A percentile compares a stretch with the other conserved stretches of the same genome.
These are phyloP conservation scores for Acanthaster planci DNA, from an alignment of 35 echinoderm and acorn worm species.

Conservation along the genomic window DNA sequence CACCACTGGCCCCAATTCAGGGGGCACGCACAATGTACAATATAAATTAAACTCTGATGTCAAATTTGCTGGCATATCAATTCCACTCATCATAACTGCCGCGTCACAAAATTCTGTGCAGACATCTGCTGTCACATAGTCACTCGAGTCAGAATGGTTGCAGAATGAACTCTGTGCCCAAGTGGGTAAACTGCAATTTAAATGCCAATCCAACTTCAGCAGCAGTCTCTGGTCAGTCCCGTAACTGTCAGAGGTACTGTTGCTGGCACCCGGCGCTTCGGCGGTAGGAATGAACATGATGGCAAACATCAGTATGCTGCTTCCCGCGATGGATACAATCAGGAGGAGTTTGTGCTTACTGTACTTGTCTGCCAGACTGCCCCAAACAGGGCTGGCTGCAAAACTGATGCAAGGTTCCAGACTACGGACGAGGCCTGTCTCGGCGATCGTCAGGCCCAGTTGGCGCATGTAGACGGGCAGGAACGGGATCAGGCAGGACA, in stretches of 20 bases:
- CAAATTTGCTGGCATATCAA: background rate
- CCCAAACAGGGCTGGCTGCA: conserved; percentile 80
- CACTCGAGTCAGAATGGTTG: background rate
- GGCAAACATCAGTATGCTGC: conserved; percentile 63
- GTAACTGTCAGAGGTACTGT: background rate
- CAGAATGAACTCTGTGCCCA: conserved; percentile 27
- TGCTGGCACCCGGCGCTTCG: background rate
- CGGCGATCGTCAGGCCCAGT: conserved; percentile 63
- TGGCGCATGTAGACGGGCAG: conserved; percentile 78
- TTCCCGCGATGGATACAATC: conserved; percentile 45
- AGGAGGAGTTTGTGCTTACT: conserved; percentile 74
- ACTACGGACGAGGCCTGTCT: conserved; percentile 84
- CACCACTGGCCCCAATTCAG: background rate
- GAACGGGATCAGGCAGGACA: conserved; percentile 78
- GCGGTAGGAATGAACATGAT: conserved; percentile 67
- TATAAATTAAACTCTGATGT: background rate
- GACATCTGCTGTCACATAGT: background rate
- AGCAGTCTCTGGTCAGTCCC: background rate
- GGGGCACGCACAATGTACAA: background rate
- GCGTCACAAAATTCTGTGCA: background rate
- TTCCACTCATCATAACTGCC: background rate
- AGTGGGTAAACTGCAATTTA: background rate
- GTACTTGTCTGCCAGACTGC: conserved; percentile 80
- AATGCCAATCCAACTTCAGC: background rate
- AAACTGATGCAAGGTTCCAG: conserved; percentile 76